A percentile compares a stretch with the other conserved stretches of the same genome.
Evolutionary conservation across 2,888 invertebrate genomes (phyloP).

Genomic region (Tetramorium bicarinatum): DNA sequence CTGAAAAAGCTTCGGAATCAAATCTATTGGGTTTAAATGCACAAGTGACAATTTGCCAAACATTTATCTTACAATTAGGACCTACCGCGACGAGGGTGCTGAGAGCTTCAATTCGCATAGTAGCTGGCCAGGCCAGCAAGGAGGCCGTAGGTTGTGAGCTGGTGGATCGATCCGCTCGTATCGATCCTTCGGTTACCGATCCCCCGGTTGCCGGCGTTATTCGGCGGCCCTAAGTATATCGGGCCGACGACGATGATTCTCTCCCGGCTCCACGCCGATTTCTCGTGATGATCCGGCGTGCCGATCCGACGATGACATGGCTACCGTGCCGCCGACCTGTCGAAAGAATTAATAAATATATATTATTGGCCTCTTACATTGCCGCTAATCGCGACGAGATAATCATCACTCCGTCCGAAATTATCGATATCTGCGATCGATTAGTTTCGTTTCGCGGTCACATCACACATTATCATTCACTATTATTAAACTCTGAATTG

Average conservation of each 20-base stretch:
- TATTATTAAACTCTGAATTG: no score
- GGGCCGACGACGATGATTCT: slow-evolving; percentile 70
- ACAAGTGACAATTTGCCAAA: background rate
- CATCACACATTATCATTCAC: background rate
- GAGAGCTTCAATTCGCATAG: slow-evolving; percentile 93
- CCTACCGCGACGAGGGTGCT: slow-evolving; percentile 93
- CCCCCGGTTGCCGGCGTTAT: slow-evolving; percentile 63
- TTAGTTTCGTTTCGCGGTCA: background rate
- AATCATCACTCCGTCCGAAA: slow-evolving; percentile 9
- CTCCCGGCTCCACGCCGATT: slow-evolving; percentile 80
- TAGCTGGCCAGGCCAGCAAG: slow-evolving; percentile 90
- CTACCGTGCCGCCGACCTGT: slow-evolving; percentile 77
- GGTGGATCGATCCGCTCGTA: slow-evolving; percentile 79
- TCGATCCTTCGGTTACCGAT: slow-evolving; percentile 79
- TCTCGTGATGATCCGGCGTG: slow-evolving; percentile 77
- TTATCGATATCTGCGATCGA: slow-evolving; percentile 14
- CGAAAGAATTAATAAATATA: slow-evolving; percentile 50
- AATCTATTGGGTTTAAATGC: background rate
- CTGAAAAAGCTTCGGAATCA: background rate
- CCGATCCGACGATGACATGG: slow-evolving; percentile 80
- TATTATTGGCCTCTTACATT: background rate
- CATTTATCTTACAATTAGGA: slow-evolving; percentile 13
- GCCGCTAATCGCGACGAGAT: slow-evolving; percentile 8
- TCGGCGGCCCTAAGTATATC: slow-evolving; percentile 62
- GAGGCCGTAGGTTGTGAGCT: slow-evolving; percentile 85